Evolutionary conservation across 2,888 invertebrate genomes (phyloP), one percentile per base, ranked within the genome.

Genomic region (Anaspis maculata): DNA sequence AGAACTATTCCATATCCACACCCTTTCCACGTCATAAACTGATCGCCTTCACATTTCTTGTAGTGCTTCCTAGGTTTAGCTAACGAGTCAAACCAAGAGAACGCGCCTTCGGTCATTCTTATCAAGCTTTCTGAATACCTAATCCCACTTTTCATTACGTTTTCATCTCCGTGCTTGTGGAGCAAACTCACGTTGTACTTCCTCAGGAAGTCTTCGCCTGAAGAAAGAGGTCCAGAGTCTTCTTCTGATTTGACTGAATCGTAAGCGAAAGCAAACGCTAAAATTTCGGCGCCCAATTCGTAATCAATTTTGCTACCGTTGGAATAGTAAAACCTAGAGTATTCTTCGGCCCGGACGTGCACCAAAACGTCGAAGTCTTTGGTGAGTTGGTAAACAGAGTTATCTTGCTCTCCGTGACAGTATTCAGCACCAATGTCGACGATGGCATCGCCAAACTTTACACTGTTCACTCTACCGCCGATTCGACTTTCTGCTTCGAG

Each of bases 1-100:
- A 86, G 59, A 26, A 85, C 62, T 3, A 70, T 77, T 43, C 68
- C 70, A 52, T 74, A 86, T 1, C 83, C 83, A 33, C 68, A 72
- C 30, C 74, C 73, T 44, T 79, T 83, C 86, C 84, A 87, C 49
- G 77, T 76, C 3, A 81, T 63, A 48, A 76, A 56, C 10, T 66
- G 59, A 49, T 83, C 77, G 0, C 86, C 86, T 3, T 77, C 74
- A 54, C 82, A 81, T 0, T 66, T 64, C 72, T 74, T 71, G 51
- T 76, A 79, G 42, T 83, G 77, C n/a, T 0, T 77, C n/a, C n/a
- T n/a, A n/a, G n/a, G n/a, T n/a, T n/a, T n/a, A n/a, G n/a, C n/a
- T n/a, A n/a, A n/a, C n/a, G n/a, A n/a, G 21, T 77, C 68, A 65
- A 72, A 66, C 74, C 84, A 64, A 54, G 74, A 58, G 68, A 74